Conservation (phyloP, 2,888 invertebrate species). For the Spisula subtruncata region DNA sequence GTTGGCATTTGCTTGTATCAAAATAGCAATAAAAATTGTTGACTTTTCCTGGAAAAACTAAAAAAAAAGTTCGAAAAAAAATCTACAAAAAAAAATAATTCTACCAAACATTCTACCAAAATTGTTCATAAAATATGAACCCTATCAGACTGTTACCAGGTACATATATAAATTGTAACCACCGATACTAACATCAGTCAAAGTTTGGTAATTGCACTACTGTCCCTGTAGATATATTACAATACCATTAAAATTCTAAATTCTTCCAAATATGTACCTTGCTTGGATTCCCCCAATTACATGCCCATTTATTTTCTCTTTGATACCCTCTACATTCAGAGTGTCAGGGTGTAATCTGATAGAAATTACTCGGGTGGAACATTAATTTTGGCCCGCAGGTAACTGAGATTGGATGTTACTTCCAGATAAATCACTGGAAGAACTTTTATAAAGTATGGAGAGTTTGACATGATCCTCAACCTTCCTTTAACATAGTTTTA, state of each 20-base stretch:
- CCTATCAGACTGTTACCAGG: too few relatives aligned
- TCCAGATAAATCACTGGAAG: slow-evolving; percentile 53
- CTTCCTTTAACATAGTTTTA: too few relatives aligned
- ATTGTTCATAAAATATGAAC: too few relatives aligned
- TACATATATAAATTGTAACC: too few relatives aligned
- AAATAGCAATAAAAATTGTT: too few relatives aligned
- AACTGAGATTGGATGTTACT: slow-evolving; percentile 40
- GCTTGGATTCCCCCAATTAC: slow-evolving; percentile 42
- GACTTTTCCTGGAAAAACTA: too few relatives aligned
- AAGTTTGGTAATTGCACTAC: not conserved
- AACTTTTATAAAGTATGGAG: too few relatives aligned
- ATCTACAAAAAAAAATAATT: too few relatives aligned
- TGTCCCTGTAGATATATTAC: not conserved
- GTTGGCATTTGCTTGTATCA: too few relatives aligned
- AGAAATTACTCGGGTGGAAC: slow-evolving; percentile 29
- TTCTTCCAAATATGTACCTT: slow-evolving; percentile 31
- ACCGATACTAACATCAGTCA: not conserved
- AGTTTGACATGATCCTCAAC: too few relatives aligned
- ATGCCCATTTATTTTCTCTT: slow-evolving; percentile 7
- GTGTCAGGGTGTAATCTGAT: slow-evolving; percentile 40
- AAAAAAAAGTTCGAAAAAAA: too few relatives aligned
- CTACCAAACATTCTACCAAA: too few relatives aligned
- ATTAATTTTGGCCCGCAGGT: slow-evolving; percentile 50
- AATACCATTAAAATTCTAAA: slow-evolving; percentile 22
- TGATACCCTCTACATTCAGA: slow-evolving; percentile 32